Percentiles rank a stretch among this genome's conserved stretches.
Evolutionary conservation across 35 echinoderm and acorn worm genomes (phyloP).

Genomic region (Nesometra sesokonis): DNA sequence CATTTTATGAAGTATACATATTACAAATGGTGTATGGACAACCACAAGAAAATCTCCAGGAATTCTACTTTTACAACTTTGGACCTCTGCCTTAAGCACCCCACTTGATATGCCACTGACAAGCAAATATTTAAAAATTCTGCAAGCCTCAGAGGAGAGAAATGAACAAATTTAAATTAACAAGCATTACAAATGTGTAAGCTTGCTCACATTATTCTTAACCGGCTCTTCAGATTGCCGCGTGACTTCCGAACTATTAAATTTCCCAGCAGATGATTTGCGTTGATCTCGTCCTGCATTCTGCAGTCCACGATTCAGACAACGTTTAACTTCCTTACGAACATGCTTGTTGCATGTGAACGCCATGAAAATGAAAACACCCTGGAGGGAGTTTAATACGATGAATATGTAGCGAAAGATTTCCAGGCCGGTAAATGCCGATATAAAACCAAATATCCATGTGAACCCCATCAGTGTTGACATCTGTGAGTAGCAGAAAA

Average conservation of each 20-base stretch:
- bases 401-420: conserved; percentile 48
- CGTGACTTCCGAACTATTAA: neutral
- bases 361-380: conserved; percentile 27
- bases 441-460: conserved; percentile 43
- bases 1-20: too few species aligned
- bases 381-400: conserved; percentile 41
- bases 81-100: too few species aligned
- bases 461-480: conserved; percentile 49
- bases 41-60: too few species aligned
- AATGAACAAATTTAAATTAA: too few species aligned
- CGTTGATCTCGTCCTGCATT: neutral
- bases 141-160: too few species aligned
- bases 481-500: conserved; percentile 2
- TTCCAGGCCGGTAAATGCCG: conserved; percentile 5
- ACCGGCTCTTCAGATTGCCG: neutral
- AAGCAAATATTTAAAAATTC: too few species aligned
- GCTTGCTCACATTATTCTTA: neutral
- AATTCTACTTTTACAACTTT: too few species aligned
- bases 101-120: too few species aligned
- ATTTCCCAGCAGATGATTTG: neutral
- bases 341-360: conserved; percentile 34
- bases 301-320: neutral
- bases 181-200: neutral
- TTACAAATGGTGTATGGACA: too few species aligned
- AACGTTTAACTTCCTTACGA: neutral